These are phyloP conservation scores for Manduca sexta DNA, from an alignment of 1,140 invertebrate genomes.

Conservation along the genomic window DNA sequence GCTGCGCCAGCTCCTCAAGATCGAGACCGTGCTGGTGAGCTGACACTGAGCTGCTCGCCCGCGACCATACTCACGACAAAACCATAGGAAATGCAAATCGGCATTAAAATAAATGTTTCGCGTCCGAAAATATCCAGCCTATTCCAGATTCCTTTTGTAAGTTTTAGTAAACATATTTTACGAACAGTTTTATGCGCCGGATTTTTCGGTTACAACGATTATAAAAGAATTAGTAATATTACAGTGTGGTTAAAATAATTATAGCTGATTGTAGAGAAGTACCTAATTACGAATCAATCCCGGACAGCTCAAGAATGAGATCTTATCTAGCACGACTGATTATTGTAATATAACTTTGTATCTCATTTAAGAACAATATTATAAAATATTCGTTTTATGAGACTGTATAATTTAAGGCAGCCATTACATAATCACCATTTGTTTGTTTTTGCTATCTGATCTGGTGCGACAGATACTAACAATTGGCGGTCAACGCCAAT, in stretches of 20 bases:
- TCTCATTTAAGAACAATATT: constrained; percentile 62
- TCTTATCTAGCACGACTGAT: constrained; percentile 52
- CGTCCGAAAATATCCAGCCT: too few species aligned
- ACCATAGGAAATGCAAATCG: too few species aligned
- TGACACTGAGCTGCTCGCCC: constrained; percentile 36
- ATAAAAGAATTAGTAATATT: background rate
- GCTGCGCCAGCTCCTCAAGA: constrained; percentile 80
- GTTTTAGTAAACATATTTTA: too few species aligned
- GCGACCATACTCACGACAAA: too few species aligned
- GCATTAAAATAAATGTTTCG: too few species aligned
- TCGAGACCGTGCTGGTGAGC: constrained; percentile 78
- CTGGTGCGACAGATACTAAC: too few species aligned
- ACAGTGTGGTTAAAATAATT: background rate
- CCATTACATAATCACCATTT: constrained; percentile 41
- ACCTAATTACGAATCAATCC: background rate
- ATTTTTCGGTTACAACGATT: too few species aligned
- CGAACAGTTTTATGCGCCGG: too few species aligned
- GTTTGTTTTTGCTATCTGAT: background rate
- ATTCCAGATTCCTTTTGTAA: too few species aligned
- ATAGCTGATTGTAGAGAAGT: background rate
- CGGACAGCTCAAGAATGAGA: constrained; percentile 39
- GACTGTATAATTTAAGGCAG: constrained; percentile 63
- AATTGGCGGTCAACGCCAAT: too few species aligned
- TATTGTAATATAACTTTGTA: constrained; percentile 50
- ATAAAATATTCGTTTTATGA: constrained; percentile 55